These are phyloP conservation scores for Platysternon megacephalum DNA, from an alignment of 2,113 vertebrate genomes.

Conservation along the genomic window DNA sequence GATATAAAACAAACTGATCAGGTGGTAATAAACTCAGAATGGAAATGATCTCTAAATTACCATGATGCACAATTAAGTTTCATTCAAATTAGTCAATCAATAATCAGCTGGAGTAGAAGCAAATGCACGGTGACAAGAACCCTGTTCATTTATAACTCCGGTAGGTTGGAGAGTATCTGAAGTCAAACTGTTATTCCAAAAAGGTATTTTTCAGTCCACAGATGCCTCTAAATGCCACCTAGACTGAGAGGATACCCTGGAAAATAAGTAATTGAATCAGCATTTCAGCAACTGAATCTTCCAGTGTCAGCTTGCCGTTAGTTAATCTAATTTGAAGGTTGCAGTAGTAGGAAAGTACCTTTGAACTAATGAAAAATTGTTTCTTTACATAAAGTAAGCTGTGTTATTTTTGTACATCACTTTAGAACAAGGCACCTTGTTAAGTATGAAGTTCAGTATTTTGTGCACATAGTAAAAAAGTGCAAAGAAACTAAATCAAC, in stretches of 20 bases:
- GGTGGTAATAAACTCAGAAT: not conserved
- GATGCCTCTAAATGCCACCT: not conserved
- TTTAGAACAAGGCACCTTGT: conserved; percentile 4
- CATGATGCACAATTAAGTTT: not conserved
- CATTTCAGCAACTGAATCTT: conserved; percentile 20
- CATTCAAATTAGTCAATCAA: not conserved
- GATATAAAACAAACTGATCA: not conserved
- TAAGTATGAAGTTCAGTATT: not conserved
- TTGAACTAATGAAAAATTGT: conserved; percentile 40
- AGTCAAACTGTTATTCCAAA: not conserved
- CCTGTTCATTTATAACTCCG: not conserved
- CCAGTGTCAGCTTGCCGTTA: conserved; percentile 44
- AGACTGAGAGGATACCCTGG: not conserved
- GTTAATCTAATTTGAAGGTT: conserved; percentile 47
- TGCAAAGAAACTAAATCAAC: conserved; percentile 6
- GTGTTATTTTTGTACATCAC: conserved; percentile 29
- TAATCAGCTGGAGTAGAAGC: not conserved
- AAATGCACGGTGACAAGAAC: not conserved
- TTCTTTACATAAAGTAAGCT: conserved; percentile 1
- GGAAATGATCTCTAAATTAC: not conserved
- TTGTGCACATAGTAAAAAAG: not conserved
- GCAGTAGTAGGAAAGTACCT: conserved; percentile 9
- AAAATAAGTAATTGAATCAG: conserved; percentile 52
- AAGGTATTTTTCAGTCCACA: not conserved
- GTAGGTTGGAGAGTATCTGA: not conserved